phyloP scores from a whole-genome alignment of 2,888 invertebrate species.

The Habrosyne pyritoides region DNA sequence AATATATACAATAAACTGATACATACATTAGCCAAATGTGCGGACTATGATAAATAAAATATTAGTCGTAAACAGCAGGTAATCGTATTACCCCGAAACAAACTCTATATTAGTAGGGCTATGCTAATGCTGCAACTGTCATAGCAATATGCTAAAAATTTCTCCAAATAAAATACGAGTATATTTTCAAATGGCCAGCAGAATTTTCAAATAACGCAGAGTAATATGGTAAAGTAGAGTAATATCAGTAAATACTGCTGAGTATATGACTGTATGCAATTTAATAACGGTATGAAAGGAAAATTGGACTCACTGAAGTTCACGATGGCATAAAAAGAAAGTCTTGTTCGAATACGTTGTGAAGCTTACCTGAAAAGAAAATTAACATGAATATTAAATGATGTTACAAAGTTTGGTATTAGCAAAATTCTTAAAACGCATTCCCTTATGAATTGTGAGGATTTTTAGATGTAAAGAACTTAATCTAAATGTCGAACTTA shows the following conservation, averaged over 20 bases:
- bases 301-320: slow-evolving; percentile 38
- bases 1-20: no score
- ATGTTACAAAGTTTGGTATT: background rate
- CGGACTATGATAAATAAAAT: no score
- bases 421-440: background rate
- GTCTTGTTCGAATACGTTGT: slow-evolving; percentile 14
- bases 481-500: no score
- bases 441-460: background rate
- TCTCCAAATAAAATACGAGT: slow-evolving; percentile 33
- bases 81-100: no score
- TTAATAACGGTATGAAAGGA: slow-evolving; percentile 50
- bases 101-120: no score
- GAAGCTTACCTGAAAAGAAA: slow-evolving; percentile 37
- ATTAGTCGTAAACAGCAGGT: background rate
- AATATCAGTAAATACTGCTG: slow-evolving; percentile 45
- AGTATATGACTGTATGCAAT: slow-evolving; percentile 41
- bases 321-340: slow-evolving; percentile 13
- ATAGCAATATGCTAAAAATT: slow-evolving; percentile 13
- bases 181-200: slow-evolving; percentile 34
- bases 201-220: slow-evolving; percentile 36
- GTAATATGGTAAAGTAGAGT: slow-evolving; percentile 55
- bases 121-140: background rate
- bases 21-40: no score
- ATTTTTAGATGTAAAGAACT: no score
- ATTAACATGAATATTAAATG: slow-evolving; percentile 15